Base-by-base conservation (phyloP, 2,113 vertebrate genomes). In the Trinectes maculatus region DNA sequence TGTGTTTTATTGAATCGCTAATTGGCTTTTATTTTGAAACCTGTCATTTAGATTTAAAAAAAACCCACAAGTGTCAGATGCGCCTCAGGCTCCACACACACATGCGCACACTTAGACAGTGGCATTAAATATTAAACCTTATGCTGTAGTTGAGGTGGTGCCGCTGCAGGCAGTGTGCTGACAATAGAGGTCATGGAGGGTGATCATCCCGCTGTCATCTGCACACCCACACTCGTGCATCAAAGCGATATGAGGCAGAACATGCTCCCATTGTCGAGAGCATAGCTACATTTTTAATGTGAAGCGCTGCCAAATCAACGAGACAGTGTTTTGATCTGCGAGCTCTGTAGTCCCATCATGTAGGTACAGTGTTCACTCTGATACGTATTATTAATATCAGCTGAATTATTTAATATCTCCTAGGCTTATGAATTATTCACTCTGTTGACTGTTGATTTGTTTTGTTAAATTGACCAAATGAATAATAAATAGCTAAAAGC, bases 101-200 rank as follows among this genome's bases (percentile, higher is more conserved):
- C 49, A 54, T 52, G 47, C 44, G 57, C 37, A 61, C 15, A 63
- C 0, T 37, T 16, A 16, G 13, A 63, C 65, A 31, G 24, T 5
- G 4, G 2, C 44, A 74, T 85, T 25, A 75, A 89, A 85, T 85
- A 86, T 89, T 86, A 72, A 86, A 71, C 36, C 18, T 51, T 44
- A 26, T 22, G 22, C 62, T 63, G 56, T 36, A 28, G 73, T 57
- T 78, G 21, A 67, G 60, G 31, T 75, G 61, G 12, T 26, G 47
- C 71, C 52, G 61, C 79, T 75, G 63, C 49, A 66, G 51, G 15
- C 65, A 36, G 65, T 24, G 19, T 66, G 46, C 58, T 65, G 54
- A 73, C 63, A 62, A 34, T 21, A 24, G 78, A 75, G 83, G 80
- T 85, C 77, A 59, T 3, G 12, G 29, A 59, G 47, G 56, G 70